These are phyloP conservation scores for Apaloderma vittatum DNA, from an alignment of 2,113 vertebrate genomes.

Conservation along the genomic window DNA sequence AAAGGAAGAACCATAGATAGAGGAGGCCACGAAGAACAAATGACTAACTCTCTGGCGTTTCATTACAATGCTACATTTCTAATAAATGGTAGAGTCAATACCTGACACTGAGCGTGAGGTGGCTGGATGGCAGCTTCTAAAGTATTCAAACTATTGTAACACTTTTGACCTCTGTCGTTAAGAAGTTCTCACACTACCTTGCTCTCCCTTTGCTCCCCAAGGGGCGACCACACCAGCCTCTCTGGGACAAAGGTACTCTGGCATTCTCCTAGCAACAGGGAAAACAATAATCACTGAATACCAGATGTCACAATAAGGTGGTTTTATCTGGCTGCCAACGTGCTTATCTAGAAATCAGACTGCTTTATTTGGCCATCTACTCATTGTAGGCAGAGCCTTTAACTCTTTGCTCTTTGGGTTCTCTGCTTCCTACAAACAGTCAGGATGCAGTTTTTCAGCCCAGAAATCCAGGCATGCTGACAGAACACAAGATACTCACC, in stretches of 20 bases:
- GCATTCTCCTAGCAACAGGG: neutral
- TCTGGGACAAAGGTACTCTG: neutral
- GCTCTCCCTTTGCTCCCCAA: neutral
- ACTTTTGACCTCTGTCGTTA: neutral
- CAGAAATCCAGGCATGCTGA: neutral
- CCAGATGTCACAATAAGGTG: neutral
- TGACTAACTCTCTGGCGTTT: neutral
- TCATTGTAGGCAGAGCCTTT: neutral
- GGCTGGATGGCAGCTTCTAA: neutral
- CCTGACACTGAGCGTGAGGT: neutral
- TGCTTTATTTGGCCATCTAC: neutral
- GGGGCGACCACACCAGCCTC: neutral
- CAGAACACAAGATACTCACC: conserved; percentile 76
- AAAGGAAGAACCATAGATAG: neutral
- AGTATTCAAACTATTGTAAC: neutral
- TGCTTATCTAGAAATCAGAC: neutral
- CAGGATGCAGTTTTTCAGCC: neutral
- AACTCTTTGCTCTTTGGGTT: neutral
- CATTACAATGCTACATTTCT: neutral
- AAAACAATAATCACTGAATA: neutral
- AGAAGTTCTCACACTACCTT: neutral
- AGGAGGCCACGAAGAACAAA: neutral
- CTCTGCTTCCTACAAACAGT: neutral
- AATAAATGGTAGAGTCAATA: neutral
- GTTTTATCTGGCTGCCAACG: neutral